Conservation (phyloP, 53 echinoderm and acorn worm species). For the Hippasteria phrygiana region DNA sequence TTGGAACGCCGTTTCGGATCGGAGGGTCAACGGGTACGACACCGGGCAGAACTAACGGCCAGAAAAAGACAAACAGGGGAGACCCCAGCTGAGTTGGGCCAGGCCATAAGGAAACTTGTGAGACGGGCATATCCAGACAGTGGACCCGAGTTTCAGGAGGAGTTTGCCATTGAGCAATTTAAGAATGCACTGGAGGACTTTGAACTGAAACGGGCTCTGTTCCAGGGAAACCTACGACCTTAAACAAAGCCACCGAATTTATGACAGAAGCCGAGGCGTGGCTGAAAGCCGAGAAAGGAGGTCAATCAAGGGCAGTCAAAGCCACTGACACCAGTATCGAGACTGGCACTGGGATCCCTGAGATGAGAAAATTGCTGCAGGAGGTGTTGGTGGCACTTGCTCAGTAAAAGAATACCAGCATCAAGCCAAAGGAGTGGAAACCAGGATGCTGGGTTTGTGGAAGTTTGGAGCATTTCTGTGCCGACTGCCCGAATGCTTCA, state of each 20-base stretch:
- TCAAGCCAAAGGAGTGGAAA: too few relatives aligned
- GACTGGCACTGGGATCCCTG: background rate
- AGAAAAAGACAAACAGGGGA: too few relatives aligned
- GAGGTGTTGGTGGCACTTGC: background rate
- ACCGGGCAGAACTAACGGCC: too few relatives aligned
- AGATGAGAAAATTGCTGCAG: background rate
- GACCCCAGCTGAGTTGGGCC: background rate
- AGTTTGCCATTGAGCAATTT: constrained; percentile 14
- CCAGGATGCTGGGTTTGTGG: too few relatives aligned
- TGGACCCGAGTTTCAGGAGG: constrained; percentile 2
- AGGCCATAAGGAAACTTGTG: too few relatives aligned
- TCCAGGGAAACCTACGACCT: background rate
- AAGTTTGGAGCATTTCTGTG: too few relatives aligned
- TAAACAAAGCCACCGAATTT: background rate
- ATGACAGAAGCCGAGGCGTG: background rate
- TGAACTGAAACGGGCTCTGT: background rate
- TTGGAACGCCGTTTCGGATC: too few relatives aligned
- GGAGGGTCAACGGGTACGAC: too few relatives aligned
- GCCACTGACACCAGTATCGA: background rate
- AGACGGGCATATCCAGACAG: constrained; percentile 8
- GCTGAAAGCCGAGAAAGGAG: constrained; percentile 1
- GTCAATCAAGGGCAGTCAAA: background rate
- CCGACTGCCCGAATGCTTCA: too few relatives aligned
- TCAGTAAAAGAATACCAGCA: constrained; percentile 1
- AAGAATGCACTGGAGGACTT: constrained; percentile 1